A percentile compares a stretch with the other conserved stretches of the same genome.
Evolutionary conservation across 35 echinoderm and acorn worm genomes (phyloP).

Genomic region (Heliocidaris erythrogramma): DNA sequence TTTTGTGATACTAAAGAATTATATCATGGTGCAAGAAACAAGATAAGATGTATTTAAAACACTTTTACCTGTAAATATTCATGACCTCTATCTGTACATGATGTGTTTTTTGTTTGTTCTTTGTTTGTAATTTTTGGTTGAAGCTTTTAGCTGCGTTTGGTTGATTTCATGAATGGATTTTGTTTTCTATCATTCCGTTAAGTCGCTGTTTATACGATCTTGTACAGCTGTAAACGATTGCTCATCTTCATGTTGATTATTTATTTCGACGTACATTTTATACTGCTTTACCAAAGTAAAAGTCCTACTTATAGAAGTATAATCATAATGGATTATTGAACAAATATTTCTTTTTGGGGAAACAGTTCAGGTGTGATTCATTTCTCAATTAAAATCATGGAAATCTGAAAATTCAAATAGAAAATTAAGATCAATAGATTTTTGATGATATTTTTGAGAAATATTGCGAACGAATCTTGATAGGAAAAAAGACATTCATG

Average conservation of each 20-base stretch:
- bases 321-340: not conserved
- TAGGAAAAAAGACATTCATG: not conserved
- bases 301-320: no score
- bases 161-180: not conserved
- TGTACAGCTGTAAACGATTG: not conserved
- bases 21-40: conserved; percentile 4
- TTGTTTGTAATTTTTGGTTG: not conserved
- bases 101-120: not conserved
- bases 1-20: not conserved
- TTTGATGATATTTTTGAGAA: not conserved
- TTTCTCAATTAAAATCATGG: no score
- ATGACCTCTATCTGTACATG: not conserved
- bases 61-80: not conserved
- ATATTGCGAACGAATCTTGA: not conserved
- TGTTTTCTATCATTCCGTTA: not conserved
- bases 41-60: not conserved
- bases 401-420: not conserved
- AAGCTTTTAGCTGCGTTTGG: not conserved
- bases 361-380: not conserved
- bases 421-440: not conserved
- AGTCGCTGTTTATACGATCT: not conserved
- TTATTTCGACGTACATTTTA: not conserved
- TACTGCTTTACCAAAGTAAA: not conserved
- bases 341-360: not conserved
- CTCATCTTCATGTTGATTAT: not conserved